phyloP scores from a whole-genome alignment of 1,140 invertebrate genomes.

The Agrilus planipennis region DNA sequence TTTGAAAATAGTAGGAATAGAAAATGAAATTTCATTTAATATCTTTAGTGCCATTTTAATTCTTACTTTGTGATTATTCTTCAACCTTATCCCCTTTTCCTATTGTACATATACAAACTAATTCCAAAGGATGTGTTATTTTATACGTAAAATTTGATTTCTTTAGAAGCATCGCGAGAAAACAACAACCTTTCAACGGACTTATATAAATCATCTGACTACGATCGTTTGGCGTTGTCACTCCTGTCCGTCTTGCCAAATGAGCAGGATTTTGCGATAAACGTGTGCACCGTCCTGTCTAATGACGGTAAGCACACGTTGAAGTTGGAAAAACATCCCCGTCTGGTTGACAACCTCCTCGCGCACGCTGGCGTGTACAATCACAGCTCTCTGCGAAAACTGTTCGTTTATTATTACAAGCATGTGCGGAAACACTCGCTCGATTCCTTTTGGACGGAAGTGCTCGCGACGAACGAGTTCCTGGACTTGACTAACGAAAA shows the following conservation, averaged over 20 bases:
- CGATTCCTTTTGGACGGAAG: slow-evolving; percentile 63
- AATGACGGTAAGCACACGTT: slow-evolving; percentile 85
- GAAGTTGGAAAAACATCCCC: slow-evolving; percentile 68
- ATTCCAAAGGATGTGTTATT: not conserved
- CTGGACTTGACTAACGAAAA: slow-evolving; percentile 59
- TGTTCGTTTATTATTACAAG: slow-evolving; percentile 61
- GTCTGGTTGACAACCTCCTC: slow-evolving; percentile 76
- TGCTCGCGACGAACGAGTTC: slow-evolving; percentile 47
- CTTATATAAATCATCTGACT: slow-evolving; percentile 66
- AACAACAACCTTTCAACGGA: slow-evolving; percentile 56
- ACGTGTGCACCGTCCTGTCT: slow-evolving; percentile 89
- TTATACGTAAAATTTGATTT: too few species aligned
- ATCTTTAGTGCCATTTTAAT: too few species aligned
- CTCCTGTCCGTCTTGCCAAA: slow-evolving; percentile 91
- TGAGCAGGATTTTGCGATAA: slow-evolving; percentile 96
- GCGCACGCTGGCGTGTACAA: slow-evolving; percentile 90
- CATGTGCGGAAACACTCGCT: slow-evolving; percentile 59
- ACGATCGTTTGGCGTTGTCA: slow-evolving; percentile 79
- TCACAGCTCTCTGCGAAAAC: slow-evolving; percentile 56
- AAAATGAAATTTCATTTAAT: too few species aligned
- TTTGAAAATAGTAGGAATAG: too few species aligned
- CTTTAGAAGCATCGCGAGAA: slow-evolving; percentile 51
- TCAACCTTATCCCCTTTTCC: too few species aligned
- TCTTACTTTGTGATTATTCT: too few species aligned
- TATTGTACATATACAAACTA: too few species aligned